These are phyloP conservation scores for Microchrysa polita DNA, from an alignment of 2,888 invertebrate species.

Conservation along the genomic window DNA sequence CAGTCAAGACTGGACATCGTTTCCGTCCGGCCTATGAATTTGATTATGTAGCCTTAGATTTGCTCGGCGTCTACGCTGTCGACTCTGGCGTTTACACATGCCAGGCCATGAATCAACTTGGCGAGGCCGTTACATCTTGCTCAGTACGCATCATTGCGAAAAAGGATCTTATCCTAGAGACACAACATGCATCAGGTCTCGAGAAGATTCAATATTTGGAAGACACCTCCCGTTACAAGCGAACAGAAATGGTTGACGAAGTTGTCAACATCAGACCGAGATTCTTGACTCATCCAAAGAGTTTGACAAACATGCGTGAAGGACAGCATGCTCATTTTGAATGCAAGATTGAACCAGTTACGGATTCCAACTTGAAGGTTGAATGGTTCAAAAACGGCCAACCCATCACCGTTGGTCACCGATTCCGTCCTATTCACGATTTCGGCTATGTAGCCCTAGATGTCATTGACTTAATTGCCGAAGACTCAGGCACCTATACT, in stretches of 20 bases:
- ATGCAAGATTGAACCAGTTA: conserved; percentile 95
- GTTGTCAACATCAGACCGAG: conserved; percentile 83
- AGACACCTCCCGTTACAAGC: conserved; percentile 85
- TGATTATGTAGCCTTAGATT: conserved; percentile 95
- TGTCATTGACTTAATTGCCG: conserved; percentile 93
- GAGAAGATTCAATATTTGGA: conserved; percentile 93
- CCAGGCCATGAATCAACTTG: conserved; percentile 92
- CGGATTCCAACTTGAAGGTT: conserved; percentile 94
- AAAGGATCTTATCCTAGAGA: conserved; percentile 86
- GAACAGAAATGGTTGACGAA: conserved; percentile 83
- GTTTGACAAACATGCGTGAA: conserved; percentile 84
- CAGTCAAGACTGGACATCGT: conserved; percentile 90
- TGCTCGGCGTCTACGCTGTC: conserved; percentile 95
- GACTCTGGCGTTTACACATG: conserved; percentile 97
- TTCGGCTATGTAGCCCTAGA: conserved; percentile 98
- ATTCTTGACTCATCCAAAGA: conserved; percentile 89
- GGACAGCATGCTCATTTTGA: conserved; percentile 96
- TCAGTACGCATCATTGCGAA: conserved; percentile 89
- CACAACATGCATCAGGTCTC: conserved; percentile 89
- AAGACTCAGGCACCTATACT: conserved; percentile 94
- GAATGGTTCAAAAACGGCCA: conserved; percentile 97
- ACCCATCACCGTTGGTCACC: conserved; percentile 92
- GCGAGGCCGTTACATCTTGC: conserved; percentile 93
- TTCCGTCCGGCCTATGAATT: conserved; percentile 97
- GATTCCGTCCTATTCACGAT: conserved; percentile 96